phyloP scores from a whole-genome alignment of 1,140 invertebrate genomes.

The Mercenaria mercenaria region DNA sequence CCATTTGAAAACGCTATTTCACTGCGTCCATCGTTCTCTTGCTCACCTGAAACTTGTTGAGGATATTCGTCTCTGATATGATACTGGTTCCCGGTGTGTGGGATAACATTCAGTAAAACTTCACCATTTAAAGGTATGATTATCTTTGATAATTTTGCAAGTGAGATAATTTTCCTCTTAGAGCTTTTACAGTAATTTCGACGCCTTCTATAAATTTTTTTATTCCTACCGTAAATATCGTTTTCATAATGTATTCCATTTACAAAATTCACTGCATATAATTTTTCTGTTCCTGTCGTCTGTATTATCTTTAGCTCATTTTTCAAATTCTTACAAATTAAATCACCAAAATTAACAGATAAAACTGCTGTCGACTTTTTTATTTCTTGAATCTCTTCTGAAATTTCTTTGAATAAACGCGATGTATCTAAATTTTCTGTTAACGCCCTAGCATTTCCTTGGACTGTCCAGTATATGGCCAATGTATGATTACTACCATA shows the following conservation, averaged over 20 bases:
- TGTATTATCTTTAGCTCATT: background rate
- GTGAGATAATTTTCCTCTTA: background rate
- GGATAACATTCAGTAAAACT: background rate
- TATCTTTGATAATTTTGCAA: background rate
- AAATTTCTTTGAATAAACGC: background rate
- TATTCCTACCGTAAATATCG: background rate
- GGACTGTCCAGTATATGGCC: background rate
- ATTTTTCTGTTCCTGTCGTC: too few species aligned
- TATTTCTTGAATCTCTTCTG: background rate
- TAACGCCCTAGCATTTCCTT: background rate
- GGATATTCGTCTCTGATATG: background rate
- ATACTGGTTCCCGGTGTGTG: background rate
- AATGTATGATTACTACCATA: background rate
- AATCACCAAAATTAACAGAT: background rate
- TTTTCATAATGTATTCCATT: background rate
- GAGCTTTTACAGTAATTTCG: background rate
- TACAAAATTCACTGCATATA: background rate
- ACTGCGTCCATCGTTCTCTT: background rate
- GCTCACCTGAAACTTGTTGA: background rate
- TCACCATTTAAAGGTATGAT: background rate
- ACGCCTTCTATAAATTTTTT: background rate
- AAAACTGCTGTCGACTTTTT: background rate
- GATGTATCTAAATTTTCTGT: background rate
- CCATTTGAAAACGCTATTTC: background rate
- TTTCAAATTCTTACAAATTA: background rate